Evolutionary conservation across 2,797 vertebrate species (phyloP).

Genomic region (Danio kyathit): DNA sequence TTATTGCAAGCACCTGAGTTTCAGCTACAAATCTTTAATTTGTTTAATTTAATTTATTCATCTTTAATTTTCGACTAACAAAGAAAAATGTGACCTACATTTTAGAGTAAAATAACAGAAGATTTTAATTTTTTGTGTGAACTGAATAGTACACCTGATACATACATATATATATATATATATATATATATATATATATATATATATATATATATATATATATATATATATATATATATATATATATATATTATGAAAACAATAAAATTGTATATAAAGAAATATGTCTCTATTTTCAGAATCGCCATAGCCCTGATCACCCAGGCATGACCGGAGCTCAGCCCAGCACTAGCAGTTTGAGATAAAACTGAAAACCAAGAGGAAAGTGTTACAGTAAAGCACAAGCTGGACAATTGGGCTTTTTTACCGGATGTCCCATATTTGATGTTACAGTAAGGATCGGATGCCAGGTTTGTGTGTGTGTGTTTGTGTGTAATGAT

Average conservation of each 20-base stretch:
- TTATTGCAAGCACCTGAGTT: too few relatives aligned
- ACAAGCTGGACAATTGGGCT: constrained; percentile 15
- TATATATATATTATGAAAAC: too few relatives aligned
- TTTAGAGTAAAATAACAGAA: too few relatives aligned
- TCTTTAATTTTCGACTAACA: too few relatives aligned
- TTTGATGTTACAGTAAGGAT: constrained; percentile 1
- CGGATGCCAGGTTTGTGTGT: constrained; percentile 10
- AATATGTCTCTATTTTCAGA: constrained; percentile 73
- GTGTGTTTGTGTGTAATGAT: constrained; percentile 12
- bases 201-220: too few relatives aligned
- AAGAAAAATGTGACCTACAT: too few relatives aligned
- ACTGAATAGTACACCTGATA: neutral
- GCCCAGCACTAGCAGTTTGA: constrained; percentile 93
- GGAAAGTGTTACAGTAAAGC: constrained; percentile 17
- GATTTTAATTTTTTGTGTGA: too few relatives aligned
- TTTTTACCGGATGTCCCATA: constrained; percentile 7
- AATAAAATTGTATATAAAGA: neutral
- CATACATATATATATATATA: too few relatives aligned
- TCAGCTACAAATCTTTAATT: too few relatives aligned
- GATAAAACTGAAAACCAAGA: constrained; percentile 73
- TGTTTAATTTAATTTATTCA: too few relatives aligned
- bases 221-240: too few relatives aligned
- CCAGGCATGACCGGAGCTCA: constrained; percentile 90
- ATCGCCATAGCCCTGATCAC: constrained; percentile 94
- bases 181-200: too few relatives aligned